A percentile compares a stretch with the other conserved stretches of the same genome.
phyloP scores from a whole-genome alignment of 2,888 invertebrate species.

The Coenonympha glycerion region DNA sequence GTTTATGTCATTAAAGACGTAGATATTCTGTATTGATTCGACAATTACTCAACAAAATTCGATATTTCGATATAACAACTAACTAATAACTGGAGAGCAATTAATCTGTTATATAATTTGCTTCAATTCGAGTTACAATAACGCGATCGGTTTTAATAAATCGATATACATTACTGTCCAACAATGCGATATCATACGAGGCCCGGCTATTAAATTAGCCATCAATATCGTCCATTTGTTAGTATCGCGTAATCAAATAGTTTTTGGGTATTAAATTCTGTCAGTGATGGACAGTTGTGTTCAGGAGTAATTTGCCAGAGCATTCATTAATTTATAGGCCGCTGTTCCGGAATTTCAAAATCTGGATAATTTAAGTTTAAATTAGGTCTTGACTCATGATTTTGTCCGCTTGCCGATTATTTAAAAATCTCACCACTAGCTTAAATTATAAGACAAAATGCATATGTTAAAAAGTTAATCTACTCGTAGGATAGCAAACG shows the following conservation, averaged over 20 bases:
- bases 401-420: too few species aligned
- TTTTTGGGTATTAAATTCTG: background rate
- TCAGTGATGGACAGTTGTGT: background rate
- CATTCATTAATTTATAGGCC: background rate
- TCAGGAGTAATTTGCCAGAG: background rate
- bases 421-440: too few species aligned
- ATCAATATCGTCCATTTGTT: background rate
- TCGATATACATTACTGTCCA: background rate
- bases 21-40: background rate
- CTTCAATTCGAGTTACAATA: background rate
- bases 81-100: background rate
- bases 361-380: too few species aligned
- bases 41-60: background rate
- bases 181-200: background rate
- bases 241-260: background rate
- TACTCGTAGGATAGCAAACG: too few species aligned
- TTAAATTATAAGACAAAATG: too few species aligned
- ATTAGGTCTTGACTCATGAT: too few species aligned
- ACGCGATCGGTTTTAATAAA: background rate
- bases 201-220: background rate
- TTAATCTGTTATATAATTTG: background rate
- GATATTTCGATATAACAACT: background rate
- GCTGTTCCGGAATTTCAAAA: too few species aligned
- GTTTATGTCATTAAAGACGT: too few species aligned
- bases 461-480: too few species aligned